Evolutionary conservation across 1,140 invertebrate species (phyloP), one percentile per base, ranked within the genome.

Genomic region (Ooceraea biroi): DNA sequence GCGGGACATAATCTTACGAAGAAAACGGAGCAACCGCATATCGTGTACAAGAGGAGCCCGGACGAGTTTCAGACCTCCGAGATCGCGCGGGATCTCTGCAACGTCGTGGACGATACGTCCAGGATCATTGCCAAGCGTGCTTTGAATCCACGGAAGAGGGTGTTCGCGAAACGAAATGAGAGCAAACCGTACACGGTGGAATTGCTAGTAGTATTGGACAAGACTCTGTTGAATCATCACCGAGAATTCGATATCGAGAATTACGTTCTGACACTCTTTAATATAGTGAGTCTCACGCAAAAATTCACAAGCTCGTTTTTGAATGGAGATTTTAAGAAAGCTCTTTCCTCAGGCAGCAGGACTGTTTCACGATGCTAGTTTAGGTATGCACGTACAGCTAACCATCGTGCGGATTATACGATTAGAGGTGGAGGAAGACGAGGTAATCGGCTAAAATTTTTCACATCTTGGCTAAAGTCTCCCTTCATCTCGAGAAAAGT

Each of bases 261-360:
- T 60, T 96, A 96, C 88, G 94, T 96, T 22, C 92, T 96, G 5
- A 96, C 96, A 12, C 93, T 96, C 30, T 95, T 96, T 94, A 96
- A 96, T 89, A 96, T 96, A 95, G 96, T 96, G 3, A 78, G 2
- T 17, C 36, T 68, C 41, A 11, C 3, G 11, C 17, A 66, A 44
- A 25, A 22, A 17, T 41, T 12, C 36, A 30, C 14, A 50, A 57
- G 73, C 48, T 46, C 11, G n/a, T 25, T 55, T 65, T 17, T 12
- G 46, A 63, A 55, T 17, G 22, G 1, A 74, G 22, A 27, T 77
- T 48, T 68, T 17, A 63, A 46, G 12, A 30, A 12, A 60, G n/a
- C 14, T 68, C 0, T 36, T 65, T 4, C 44, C n/a, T 86, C 87
- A 93, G 90, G 90, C 92, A 48, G 88, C 94, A 94, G 94, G 95